Evolutionary conservation across 2,888 invertebrate species (phyloP).

Genomic region (Aleiodes testaceus): DNA sequence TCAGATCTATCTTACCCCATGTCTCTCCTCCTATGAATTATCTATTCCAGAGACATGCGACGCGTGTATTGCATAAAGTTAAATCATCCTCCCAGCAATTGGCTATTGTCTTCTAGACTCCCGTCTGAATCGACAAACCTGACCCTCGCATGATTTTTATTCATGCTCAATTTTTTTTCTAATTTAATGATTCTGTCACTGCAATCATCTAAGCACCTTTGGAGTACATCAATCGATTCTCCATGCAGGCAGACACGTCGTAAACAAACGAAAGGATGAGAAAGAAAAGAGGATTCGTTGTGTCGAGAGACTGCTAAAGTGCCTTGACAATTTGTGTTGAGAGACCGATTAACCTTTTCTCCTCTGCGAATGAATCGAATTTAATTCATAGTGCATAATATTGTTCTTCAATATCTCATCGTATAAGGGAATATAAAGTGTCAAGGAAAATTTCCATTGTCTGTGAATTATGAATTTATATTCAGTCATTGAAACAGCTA

Average conservation of each 20-base stretch:
- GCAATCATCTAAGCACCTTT: not conserved
- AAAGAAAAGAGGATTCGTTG: too few species aligned
- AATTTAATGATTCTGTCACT: not conserved
- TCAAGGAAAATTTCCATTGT: slow-evolving; percentile 29
- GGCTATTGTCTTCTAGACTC: slow-evolving; percentile 24
- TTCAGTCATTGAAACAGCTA: not conserved
- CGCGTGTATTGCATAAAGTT: slow-evolving; percentile 36
- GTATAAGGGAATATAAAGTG: too few species aligned
- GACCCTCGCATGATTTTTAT: not conserved
- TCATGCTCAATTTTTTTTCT: not conserved
- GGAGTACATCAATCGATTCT: not conserved
- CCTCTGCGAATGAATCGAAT: slow-evolving; percentile 34
- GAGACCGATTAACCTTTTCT: slow-evolving; percentile 36
- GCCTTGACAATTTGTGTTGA: slow-evolving; percentile 4
- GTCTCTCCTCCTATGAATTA: not conserved
- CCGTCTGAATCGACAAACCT: slow-evolving; percentile 17
- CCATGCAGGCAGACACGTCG: slow-evolving; percentile 8
- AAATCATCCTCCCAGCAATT: slow-evolving; percentile 1
- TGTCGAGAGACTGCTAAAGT: not conserved
- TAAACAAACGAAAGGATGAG: slow-evolving; percentile 25
- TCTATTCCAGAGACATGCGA: slow-evolving; percentile 11
- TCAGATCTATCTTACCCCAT: too few species aligned
- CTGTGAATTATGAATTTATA: slow-evolving; percentile 26
- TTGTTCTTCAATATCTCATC: too few species aligned
- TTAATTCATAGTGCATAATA: slow-evolving; percentile 28